Base-by-base conservation (phyloP, 2,888 invertebrate species). In the Onchidella celtica region DNA sequence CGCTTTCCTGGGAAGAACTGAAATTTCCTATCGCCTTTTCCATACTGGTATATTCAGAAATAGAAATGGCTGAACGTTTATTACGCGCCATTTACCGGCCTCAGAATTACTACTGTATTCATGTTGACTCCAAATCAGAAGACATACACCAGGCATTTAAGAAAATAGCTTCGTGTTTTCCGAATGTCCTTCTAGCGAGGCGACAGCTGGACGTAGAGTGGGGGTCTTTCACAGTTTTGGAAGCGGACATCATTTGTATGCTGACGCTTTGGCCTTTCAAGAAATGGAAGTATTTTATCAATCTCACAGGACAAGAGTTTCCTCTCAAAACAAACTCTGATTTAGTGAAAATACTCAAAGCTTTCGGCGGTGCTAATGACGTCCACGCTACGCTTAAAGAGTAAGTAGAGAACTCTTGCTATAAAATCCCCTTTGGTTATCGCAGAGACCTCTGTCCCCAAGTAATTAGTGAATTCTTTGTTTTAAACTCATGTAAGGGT, bases 291-390 rank as follows among this genome's bases (percentile, higher is more conserved):
- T 79, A 79, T 27, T 90, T 92, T 75, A 90, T 92, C 36, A 92
- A 92, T 77, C 83, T 92, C 47, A 91, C 91, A 0, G 92, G 90
- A 0, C 90, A 91, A 72, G 90, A 92, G 84, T 90, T 91, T 83
- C 92, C 93, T 2, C 81, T 92, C 24, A 90, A 90, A 78, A 91
- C 91, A 3, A 92, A 92, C 75, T 83, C 79, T 2, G 90, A 92
- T 66, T 79, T 92, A 6, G 92, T 91, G 4, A 81, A 85, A 6
- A 90, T 92, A 32, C 83, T 92, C 2, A 85, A 86, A 40, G 77
- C 87, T 4, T 87, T 88, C 55, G 87, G 90, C 74, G 92, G 92
- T 3, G 86, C 90, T 0, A 92, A 91, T 77, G 88, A 90, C 61
- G 87, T 92, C 4, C 87, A 84, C 32, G 73, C 63, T 34, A 79